phyloP scores from a whole-genome alignment of 2,113 vertebrate genomes.

The Lutjanus erythropterus region DNA sequence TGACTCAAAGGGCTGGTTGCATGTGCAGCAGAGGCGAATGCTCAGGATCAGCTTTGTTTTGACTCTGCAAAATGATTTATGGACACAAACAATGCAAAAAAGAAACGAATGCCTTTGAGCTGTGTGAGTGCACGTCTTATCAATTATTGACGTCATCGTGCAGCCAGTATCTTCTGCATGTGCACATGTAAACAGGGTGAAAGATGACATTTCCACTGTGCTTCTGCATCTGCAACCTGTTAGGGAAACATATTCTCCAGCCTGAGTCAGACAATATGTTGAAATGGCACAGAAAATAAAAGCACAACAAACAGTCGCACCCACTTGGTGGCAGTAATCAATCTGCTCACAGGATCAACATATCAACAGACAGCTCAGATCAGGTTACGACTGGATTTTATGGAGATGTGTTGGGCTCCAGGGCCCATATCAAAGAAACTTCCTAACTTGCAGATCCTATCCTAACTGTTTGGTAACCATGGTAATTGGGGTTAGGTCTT shows the following conservation, averaged over 20 bases:
- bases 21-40: conserved; percentile 29
- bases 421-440: too few relatives aligned
- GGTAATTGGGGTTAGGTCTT: too few relatives aligned
- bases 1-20: conserved; percentile 40
- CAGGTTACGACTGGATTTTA: neutral
- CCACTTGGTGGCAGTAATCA: conserved; percentile 16
- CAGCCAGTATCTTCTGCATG: neutral
- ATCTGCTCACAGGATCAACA: conserved; percentile 1
- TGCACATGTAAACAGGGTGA: conserved; percentile 4
- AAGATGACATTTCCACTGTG: conserved; percentile 25
- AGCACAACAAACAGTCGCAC: conserved; percentile 27
- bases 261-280: neutral
- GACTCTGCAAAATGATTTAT: conserved; percentile 38
- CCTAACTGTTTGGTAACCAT: too few relatives aligned
- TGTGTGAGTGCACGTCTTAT: neutral
- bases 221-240: conserved; percentile 52
- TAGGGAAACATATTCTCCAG: conserved; percentile 1
- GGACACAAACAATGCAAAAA: conserved; percentile 6
- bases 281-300: conserved; percentile 16
- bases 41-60: conserved; percentile 42
- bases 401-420: neutral
- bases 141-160: conserved; percentile 14
- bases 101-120: conserved; percentile 9
- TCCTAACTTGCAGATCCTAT: too few relatives aligned
- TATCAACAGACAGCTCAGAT: neutral